Evolutionary conservation across 2,113 vertebrate species (phyloP), one percentile per base, ranked within the genome.

Genomic region (Macquaria australasica): DNA sequence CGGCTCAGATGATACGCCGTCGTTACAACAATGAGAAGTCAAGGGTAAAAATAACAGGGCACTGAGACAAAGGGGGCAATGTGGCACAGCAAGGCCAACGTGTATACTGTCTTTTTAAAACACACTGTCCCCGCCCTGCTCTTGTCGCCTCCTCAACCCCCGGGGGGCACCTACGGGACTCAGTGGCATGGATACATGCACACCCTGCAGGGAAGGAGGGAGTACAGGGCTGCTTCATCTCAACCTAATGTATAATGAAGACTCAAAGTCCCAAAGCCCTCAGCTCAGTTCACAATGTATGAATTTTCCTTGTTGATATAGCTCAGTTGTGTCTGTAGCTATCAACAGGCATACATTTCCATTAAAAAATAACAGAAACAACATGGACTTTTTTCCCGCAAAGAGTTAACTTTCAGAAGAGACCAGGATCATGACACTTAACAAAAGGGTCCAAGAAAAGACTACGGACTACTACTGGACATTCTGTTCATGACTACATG

Each of bases 11-110:
- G 81, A 93, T 89, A 77, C 10, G 18, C 77, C 37, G 25, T 58
- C 39, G 77, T 88, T 85, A 87, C 79, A 88, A 87, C 88, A 83
- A 92, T 89, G 85, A 91, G 83, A 91, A 84, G 91, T 92, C 92
- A 92, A 93, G 88, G 91, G 84, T 89, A 89, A 89, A 92, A 90
- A 91, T 89, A 93, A 92, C 87, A 91, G 81, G 69, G 82, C 59
- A 4, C 34, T 6, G 34, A 68, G 78, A 83, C 41, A 68, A 63
- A 75, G 73, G 87, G 48, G 82, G 28, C 11, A 45, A 69, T 68
- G 77, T 73, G 79, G 73, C 73, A 79, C 75, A 73, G 77, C 75
- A 12, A 62, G 81, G 56, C 31, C 8, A 55, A 80, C n/a, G 37
- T 25, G n/a, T 78, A 67, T 10, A 81, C 63, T 43, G 55, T 82